Evolutionary conservation across 2,797 vertebrate species (phyloP).

Genomic region (Crotalus adamanteus): DNA sequence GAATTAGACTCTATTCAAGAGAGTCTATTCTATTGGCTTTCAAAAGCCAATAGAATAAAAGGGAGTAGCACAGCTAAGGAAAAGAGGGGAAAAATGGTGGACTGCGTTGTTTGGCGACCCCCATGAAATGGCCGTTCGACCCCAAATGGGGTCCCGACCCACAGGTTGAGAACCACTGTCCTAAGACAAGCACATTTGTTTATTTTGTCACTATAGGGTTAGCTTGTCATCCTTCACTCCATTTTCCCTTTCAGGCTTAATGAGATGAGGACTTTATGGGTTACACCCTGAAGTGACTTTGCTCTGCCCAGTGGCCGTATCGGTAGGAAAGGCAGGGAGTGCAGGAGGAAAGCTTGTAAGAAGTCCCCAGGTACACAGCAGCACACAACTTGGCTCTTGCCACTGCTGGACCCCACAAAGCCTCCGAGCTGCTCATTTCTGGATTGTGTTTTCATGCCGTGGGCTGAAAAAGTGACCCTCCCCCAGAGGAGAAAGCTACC

Average conservation of each 20-base stretch:
- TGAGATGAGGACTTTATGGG: neutral
- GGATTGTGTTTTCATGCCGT: neutral
- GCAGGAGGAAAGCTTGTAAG: neutral
- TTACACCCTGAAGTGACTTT: neutral
- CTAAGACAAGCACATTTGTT: neutral
- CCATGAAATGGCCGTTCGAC: too few relatives aligned
- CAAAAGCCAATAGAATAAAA: too few relatives aligned
- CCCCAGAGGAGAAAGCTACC: neutral
- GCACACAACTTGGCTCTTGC: neutral
- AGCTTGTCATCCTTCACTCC: neutral
- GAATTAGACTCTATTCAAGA: too few relatives aligned
- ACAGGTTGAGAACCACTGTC: too few relatives aligned
- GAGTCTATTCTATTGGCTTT: too few relatives aligned
- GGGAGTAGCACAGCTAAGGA: too few relatives aligned
- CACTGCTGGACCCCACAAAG: neutral
- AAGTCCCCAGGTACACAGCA: neutral
- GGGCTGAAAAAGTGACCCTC: neutral
- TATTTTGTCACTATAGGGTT: neutral
- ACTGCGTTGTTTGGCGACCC: too few relatives aligned
- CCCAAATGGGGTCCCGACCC: too few relatives aligned
- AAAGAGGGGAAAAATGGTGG: too few relatives aligned
- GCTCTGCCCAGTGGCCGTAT: neutral
- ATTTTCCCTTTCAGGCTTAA: neutral
- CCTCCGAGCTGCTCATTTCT: neutral
- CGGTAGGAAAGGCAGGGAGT: neutral